Conservation (phyloP, 2,797 vertebrate species). For the Rhyacichthys aspro region DNA sequence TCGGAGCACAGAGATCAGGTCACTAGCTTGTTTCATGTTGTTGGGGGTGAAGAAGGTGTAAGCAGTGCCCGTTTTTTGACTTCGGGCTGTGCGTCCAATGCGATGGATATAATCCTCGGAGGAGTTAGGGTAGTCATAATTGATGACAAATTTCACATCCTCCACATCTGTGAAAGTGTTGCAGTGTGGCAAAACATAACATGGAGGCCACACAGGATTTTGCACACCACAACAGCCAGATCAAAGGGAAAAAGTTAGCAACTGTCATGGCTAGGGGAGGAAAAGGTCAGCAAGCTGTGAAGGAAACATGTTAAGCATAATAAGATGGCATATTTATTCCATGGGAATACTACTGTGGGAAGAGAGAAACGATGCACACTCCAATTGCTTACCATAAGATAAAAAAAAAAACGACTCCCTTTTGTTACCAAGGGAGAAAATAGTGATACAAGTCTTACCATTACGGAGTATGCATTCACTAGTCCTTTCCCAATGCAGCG, state of each 20-base stretch:
- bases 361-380: slow-evolving; percentile 82
- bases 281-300: slow-evolving; percentile 76
- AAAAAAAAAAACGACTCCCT: slow-evolving; percentile 47
- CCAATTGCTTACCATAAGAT: slow-evolving; percentile 73
- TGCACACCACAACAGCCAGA: slow-evolving; percentile 98
- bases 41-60: slow-evolving; percentile 99
- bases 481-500: slow-evolving; percentile 91
- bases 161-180: slow-evolving; percentile 96
- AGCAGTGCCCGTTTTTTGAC: slow-evolving; percentile 99
- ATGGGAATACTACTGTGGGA: slow-evolving; percentile 84
- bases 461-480: slow-evolving; percentile 91
- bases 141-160: slow-evolving; percentile 99
- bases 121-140: slow-evolving; percentile 99
- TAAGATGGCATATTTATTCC: slow-evolving; percentile 58
- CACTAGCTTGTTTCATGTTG: slow-evolving; percentile 97
- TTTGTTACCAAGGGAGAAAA: slow-evolving; percentile 78
- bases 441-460: slow-evolving; percentile 85
- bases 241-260: slow-evolving; percentile 93
- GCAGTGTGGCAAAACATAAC: slow-evolving; percentile 82
- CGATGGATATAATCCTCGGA: slow-evolving; percentile 99
- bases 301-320: slow-evolving; percentile 77
- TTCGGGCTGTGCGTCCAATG: slow-evolving; percentile 98
- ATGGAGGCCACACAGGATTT: slow-evolving; percentile 81
- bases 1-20: slow-evolving; percentile 96
- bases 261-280: slow-evolving; percentile 56